Evolutionary conservation across 2,888 invertebrate species (phyloP).

Genomic region (Caenorhabditis sp.): DNA sequence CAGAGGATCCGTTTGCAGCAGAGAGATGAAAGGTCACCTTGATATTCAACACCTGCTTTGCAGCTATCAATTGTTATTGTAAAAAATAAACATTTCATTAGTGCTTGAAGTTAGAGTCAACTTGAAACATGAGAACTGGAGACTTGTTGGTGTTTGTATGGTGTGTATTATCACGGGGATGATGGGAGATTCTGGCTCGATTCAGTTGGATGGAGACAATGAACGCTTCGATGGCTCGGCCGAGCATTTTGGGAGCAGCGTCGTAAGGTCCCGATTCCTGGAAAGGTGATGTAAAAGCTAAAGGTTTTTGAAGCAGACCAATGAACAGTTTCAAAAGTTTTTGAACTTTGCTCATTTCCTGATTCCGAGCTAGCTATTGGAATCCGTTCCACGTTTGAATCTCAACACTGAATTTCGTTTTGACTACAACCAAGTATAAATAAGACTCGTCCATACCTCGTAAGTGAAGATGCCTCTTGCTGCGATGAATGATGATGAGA

Average conservation of each 20-base stretch:
- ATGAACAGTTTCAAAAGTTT: background rate
- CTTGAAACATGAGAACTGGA: slow-evolving; percentile 13
- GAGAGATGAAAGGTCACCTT: slow-evolving; percentile 53
- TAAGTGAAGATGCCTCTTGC: slow-evolving; percentile 39
- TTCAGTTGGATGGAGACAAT: slow-evolving; percentile 30
- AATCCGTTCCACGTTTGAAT: background rate
- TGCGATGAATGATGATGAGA: slow-evolving; percentile 44
- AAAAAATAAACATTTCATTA: slow-evolving; percentile 13
- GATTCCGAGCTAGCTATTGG: background rate
- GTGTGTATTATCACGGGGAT: slow-evolving; percentile 6
- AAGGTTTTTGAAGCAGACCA: background rate
- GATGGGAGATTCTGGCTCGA: background rate
- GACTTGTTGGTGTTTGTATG: slow-evolving; percentile 9
- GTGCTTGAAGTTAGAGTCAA: background rate
- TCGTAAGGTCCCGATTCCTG: slow-evolving; percentile 35
- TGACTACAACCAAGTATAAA: too few relatives aligned
- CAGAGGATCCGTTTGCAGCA: slow-evolving; percentile 70
- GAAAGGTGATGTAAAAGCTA: background rate
- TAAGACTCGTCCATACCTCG: slow-evolving; percentile 8
- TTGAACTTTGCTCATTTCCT: background rate
- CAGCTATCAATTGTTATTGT: background rate
- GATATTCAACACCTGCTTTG: slow-evolving; percentile 2
- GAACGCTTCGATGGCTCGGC: slow-evolving; percentile 45
- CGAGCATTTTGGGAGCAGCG: slow-evolving; percentile 48
- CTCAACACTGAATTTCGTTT: background rate